phyloP scores from a whole-genome alignment of 1,140 invertebrate species.

The Nomia melanderi region DNA sequence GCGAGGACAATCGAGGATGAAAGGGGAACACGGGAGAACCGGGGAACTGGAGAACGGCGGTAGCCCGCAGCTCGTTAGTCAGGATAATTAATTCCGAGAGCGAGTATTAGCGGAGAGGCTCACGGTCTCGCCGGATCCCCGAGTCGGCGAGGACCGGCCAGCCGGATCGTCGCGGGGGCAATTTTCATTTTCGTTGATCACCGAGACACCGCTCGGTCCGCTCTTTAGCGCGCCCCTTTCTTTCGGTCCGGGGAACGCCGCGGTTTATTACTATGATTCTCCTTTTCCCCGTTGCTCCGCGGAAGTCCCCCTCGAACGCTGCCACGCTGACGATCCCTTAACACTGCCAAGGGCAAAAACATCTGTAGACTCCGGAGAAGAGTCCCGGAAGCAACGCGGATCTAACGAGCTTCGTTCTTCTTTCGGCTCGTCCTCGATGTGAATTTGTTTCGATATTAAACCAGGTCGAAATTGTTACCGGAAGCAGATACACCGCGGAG shows the following conservation, averaged over 20 bases:
- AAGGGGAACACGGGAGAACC: constrained; percentile 9
- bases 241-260: too few relatives aligned
- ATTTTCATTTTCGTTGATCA: constrained; percentile 53
- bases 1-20: constrained; percentile 29
- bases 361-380: too few relatives aligned
- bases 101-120: constrained; percentile 49
- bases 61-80: constrained; percentile 39
- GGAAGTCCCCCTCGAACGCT: too few relatives aligned
- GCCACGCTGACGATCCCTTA: too few relatives aligned
- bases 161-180: constrained; percentile 31
- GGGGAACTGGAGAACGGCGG: background rate
- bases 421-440: too few relatives aligned
- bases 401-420: too few relatives aligned
- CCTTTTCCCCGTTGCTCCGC: constrained; percentile 3
- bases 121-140: background rate
- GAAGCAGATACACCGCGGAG: too few relatives aligned
- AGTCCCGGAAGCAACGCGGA: too few relatives aligned
- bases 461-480: too few relatives aligned
- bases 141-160: constrained; percentile 5
- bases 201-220: background rate
- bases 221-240: constrained; percentile 4
- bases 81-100: constrained; percentile 65
- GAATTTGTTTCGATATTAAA: too few relatives aligned
- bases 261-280: background rate
- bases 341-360: too few relatives aligned